Evolutionary conservation across 2,888 invertebrate species (phyloP).

Genomic region (Lasiommata megera): DNA sequence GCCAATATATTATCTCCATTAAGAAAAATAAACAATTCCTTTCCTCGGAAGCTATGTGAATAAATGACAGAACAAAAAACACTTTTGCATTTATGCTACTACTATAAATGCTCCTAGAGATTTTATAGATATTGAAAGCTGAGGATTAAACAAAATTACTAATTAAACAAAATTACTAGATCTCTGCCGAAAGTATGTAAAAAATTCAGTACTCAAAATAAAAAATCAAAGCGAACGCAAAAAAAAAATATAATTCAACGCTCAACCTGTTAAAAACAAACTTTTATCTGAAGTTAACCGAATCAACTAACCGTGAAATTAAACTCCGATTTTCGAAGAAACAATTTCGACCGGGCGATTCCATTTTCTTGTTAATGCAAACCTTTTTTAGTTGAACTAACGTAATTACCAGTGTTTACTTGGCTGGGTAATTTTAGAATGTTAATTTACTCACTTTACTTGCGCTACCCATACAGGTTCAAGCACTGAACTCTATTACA

Average conservation of each 20-base stretch:
- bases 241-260: conserved; percentile 1
- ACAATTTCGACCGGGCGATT: conserved; percentile 44
- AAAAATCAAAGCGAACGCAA: not conserved
- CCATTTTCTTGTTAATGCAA: conserved; percentile 39
- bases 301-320: conserved; percentile 69
- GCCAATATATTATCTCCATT: too few species aligned
- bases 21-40: too few species aligned
- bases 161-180: too few species aligned
- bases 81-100: too few species aligned
- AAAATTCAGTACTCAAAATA: not conserved
- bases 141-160: too few species aligned
- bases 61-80: too few species aligned
- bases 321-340: conserved; percentile 54
- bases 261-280: conserved; percentile 16
- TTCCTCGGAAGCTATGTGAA: too few species aligned
- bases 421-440: not conserved
- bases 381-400: conserved; percentile 4
- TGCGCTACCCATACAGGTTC: too few species aligned
- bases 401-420: conserved; percentile 9
- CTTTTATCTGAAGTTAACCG: conserved; percentile 38
- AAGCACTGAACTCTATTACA: too few species aligned
- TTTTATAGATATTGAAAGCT: too few species aligned
- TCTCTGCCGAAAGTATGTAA: too few species aligned
- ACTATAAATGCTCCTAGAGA: too few species aligned
- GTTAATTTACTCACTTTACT: not conserved